phyloP scores from a whole-genome alignment of 2,797 vertebrate genomes.

The Microctenopoma lineatum region DNA sequence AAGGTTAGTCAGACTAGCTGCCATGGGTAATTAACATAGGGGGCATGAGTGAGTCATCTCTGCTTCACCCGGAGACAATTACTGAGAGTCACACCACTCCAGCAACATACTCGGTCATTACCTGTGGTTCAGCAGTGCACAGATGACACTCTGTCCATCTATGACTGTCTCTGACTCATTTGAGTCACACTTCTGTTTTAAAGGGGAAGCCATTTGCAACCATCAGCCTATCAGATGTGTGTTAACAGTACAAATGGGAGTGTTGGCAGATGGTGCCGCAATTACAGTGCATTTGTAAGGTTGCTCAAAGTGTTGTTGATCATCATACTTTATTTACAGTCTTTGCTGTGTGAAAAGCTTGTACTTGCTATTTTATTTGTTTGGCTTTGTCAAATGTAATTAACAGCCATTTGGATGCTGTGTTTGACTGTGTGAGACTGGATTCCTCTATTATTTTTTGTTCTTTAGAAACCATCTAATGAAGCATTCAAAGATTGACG shows the following conservation, averaged over 20 bases:
- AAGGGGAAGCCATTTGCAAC: slow-evolving; percentile 31
- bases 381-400: slow-evolving; percentile 52
- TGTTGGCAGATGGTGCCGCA: slow-evolving; percentile 48
- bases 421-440: slow-evolving; percentile 2
- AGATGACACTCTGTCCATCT: slow-evolving; percentile 34
- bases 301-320: slow-evolving; percentile 38
- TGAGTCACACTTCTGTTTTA: slow-evolving; percentile 56
- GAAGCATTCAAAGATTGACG: slow-evolving; percentile 45
- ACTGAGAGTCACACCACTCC: slow-evolving; percentile 47
- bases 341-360: slow-evolving; percentile 23
- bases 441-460: slow-evolving; percentile 27
- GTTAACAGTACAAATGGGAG: slow-evolving; percentile 50
- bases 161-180: slow-evolving; percentile 18
- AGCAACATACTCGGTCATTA: slow-evolving; percentile 49
- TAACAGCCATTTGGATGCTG: slow-evolving; percentile 35
- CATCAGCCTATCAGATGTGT: slow-evolving; percentile 44
- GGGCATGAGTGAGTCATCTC: slow-evolving; percentile 67
- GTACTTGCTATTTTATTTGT: slow-evolving; percentile 14
- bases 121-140: slow-evolving; percentile 45
- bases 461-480: slow-evolving; percentile 30
- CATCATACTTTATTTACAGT: slow-evolving; percentile 30
- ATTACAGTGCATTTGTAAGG: slow-evolving; percentile 42
- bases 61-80: slow-evolving; percentile 61
- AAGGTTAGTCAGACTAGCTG: slow-evolving; percentile 54
- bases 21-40: slow-evolving; percentile 63